Evolutionary conservation across 23 tunicate species (phyloP).

Genomic region (Styela clava): DNA sequence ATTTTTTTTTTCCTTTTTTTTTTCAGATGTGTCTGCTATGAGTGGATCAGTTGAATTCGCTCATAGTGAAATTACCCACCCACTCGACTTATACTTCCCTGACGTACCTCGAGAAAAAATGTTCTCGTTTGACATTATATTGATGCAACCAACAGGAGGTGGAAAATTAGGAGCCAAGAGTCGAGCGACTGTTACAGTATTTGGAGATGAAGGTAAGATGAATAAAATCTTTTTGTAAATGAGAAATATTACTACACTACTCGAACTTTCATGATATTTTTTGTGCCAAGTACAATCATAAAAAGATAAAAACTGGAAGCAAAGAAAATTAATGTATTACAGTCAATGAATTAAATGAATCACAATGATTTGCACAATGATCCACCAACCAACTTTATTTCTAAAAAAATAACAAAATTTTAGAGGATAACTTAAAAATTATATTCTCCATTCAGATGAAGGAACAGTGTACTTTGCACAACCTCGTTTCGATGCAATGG

Average conservation of each 20-base stretch:
- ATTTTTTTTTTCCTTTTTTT: too few relatives aligned
- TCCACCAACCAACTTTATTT: too few relatives aligned
- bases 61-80: conserved; percentile 66
- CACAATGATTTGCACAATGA: too few relatives aligned
- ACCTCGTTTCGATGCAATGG: conserved; percentile 75
- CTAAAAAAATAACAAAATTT: too few relatives aligned
- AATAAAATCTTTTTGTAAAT: neutral
- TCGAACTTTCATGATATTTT: neutral
- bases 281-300: too few relatives aligned
- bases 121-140: conserved; percentile 35
- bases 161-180: conserved; percentile 72
- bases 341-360: too few relatives aligned
- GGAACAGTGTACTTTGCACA: conserved; percentile 86
- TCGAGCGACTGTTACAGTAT: conserved; percentile 64
- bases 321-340: too few relatives aligned
- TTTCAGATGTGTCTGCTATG: conserved; percentile 43
- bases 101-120: conserved; percentile 31
- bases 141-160: conserved; percentile 74
- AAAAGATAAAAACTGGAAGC: too few relatives aligned
- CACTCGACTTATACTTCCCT: conserved; percentile 41
- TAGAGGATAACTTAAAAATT: too few relatives aligned
- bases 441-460: conserved; percentile 45
- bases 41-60: conserved; percentile 51
- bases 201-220: conserved; percentile 86
- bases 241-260: neutral